Base-by-base conservation (phyloP, 2,888 invertebrate species). In the Drosophila fungiperda region DNA sequence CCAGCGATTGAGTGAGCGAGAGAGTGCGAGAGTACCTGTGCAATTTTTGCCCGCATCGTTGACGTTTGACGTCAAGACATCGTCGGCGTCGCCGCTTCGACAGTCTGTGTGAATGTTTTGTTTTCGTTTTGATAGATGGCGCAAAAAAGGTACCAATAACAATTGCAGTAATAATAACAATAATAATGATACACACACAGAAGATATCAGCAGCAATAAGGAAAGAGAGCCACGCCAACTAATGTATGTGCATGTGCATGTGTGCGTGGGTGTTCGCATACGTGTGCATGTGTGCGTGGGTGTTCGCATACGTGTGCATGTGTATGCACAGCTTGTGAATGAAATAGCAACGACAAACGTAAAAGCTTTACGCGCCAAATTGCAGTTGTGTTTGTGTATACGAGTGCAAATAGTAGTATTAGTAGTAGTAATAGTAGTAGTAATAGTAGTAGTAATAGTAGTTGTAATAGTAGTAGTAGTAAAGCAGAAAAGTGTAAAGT, bases 321-420 rank as follows among this genome's bases (percentile, higher is more conserved):
- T 11, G 48, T 26, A 38, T 54, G 35, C 23, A 55, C 80, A 69
- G 62, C 66, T 79, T 81, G 66, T 81, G 81, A 79, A 77, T 81
- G 81, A 67, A 57, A 64, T 54, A 40, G 52, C 38, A 38, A 64
- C 61, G 23, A n/a, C 26, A 58, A 23, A 54, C 26, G 17, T 11
- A 23, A 26, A 50, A 72, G 65, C 64, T 68, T 76, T 82, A 57
- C 82, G 82, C 76, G 82, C 70, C 70, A 73, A 72, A 76, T 50
- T 67, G 71, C 65, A 66, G 15, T 65, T 67, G 66, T 59, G 32
- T 60, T 38, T 57, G 62, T 60, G 58, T 29, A 57, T 20, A 26
- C n/a, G 38, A n/a, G 38, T 59, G 38, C 54, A 65, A 48, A 65
- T 42, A 50, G 59, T 50, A 42, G 33, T 40, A 45, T 42, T 57